A percentile compares a stretch with the other conserved stretches of the same genome.
phyloP scores from a whole-genome alignment of 2,113 vertebrate species.

The Chaetura pelagica region DNA sequence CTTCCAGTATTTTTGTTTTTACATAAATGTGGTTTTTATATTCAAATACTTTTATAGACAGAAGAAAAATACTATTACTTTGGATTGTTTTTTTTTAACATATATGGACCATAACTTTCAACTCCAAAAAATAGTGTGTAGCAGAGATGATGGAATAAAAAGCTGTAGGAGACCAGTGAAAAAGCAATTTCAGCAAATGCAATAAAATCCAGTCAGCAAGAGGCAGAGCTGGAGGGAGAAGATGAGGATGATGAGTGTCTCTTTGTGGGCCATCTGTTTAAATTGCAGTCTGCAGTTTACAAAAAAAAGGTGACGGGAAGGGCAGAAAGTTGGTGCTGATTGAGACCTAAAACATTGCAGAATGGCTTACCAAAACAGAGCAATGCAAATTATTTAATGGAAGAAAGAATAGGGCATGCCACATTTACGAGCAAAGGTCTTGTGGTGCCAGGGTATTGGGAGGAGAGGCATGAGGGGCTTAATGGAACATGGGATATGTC shows the following conservation, averaged over 20 bases:
- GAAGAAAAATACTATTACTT: not conserved
- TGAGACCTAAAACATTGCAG: rapidly evolving
- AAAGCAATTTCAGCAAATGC: not conserved
- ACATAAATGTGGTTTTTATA: not conserved
- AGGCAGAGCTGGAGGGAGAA: not conserved
- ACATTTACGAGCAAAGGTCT: not conserved
- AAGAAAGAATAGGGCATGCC: not conserved
- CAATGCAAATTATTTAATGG: too few species aligned
- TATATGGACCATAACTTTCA: not conserved
- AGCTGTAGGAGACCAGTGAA: not conserved
- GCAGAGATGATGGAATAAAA: not conserved
- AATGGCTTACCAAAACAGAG: not conserved
- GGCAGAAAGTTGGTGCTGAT: not conserved
- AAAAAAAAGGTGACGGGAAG: rapidly evolving
- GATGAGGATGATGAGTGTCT: not conserved
- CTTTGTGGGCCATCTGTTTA: not conserved
- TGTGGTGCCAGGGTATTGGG: not conserved
- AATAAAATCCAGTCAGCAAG: not conserved
- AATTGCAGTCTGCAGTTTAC: not conserved
- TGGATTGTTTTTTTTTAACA: not conserved
- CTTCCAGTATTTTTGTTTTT: not conserved
- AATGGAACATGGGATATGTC: not conserved
- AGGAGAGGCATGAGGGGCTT: not conserved
- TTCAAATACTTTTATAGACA: not conserved
- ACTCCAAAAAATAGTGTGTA: not conserved